phyloP scores from a whole-genome alignment of 23 tunicate species.

The Styela plicata region DNA sequence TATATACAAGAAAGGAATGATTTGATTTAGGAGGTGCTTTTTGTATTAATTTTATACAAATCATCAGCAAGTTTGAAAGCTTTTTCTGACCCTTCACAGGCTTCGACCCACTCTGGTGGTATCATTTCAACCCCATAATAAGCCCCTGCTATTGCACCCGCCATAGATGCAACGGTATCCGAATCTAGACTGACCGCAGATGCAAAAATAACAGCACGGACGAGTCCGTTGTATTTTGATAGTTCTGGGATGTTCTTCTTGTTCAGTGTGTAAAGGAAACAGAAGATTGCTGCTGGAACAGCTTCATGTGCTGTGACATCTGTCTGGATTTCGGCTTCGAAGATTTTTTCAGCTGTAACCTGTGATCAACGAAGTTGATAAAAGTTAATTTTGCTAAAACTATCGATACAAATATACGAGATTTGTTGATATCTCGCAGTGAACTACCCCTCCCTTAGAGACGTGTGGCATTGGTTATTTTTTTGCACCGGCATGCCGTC shows the following conservation, averaged over 20 bases:
- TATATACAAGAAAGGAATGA: no score
- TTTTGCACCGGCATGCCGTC: no score
- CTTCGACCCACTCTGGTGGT: slow-evolving; percentile 45
- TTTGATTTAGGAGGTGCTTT: no score
- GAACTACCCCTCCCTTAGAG: no score
- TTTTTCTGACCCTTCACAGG: slow-evolving; percentile 37
- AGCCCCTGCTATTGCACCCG: slow-evolving; percentile 81
- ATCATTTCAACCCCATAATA: slow-evolving; percentile 49
- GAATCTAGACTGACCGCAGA: slow-evolving; percentile 67
- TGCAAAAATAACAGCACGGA: slow-evolving; percentile 46
- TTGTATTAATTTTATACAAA: slow-evolving; percentile 27
- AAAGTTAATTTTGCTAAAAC: no score
- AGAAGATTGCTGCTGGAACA: slow-evolving; percentile 53
- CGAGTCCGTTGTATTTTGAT: slow-evolving; percentile 14
- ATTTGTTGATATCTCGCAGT: no score
- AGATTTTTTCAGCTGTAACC: slow-evolving; percentile 11
- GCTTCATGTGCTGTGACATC: slow-evolving; percentile 57
- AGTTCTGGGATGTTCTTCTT: slow-evolving; percentile 29
- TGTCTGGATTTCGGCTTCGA: not conserved
- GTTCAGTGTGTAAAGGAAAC: slow-evolving; percentile 56
- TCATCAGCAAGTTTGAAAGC: slow-evolving; percentile 39
- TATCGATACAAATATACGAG: no score
- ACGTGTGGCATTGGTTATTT: no score
- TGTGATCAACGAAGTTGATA: no score
- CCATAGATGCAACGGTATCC: slow-evolving; percentile 74